phyloP scores from a whole-genome alignment of 1,140 invertebrate species.

The Hypothenemus hampei region DNA sequence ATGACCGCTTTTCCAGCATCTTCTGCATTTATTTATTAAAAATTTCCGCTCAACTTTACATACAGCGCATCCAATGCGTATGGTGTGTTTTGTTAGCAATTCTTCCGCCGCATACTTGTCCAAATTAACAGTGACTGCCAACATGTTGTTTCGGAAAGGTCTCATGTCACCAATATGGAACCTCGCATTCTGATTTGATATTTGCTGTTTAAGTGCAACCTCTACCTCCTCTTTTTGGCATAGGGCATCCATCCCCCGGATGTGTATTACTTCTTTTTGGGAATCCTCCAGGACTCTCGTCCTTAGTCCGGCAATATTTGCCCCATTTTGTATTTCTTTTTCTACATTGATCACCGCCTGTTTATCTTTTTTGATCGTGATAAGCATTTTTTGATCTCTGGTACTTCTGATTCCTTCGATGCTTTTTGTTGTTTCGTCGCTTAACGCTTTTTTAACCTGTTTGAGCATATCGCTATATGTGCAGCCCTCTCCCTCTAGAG shows the following conservation, averaged over 20 bases:
- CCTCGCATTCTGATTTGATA: background rate
- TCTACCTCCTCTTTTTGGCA: background rate
- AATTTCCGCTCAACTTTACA: conserved; percentile 14
- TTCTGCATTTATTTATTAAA: conserved; percentile 18
- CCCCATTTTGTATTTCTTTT: background rate
- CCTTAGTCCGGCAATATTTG: background rate
- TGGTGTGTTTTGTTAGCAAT: background rate
- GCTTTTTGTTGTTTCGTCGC: background rate
- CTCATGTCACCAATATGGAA: background rate
- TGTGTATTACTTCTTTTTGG: background rate
- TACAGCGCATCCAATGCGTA: background rate
- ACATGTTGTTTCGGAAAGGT: background rate
- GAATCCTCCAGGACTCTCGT: background rate
- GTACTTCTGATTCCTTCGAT: conserved; percentile 5
- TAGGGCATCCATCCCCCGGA: conserved; percentile 12
- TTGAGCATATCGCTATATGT: background rate
- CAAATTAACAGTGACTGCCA: conserved; percentile 11
- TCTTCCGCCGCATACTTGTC: background rate
- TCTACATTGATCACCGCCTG: background rate
- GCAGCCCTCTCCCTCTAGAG: too few relatives aligned
- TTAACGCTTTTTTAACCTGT: background rate
- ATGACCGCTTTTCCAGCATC: conserved; percentile 24
- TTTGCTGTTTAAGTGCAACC: background rate
- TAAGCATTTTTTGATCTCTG: background rate
- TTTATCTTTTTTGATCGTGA: conserved; percentile 1